Evolutionary conservation across 2,113 vertebrate genomes (phyloP).

Genomic region (Callocephalon fimbriatum): DNA sequence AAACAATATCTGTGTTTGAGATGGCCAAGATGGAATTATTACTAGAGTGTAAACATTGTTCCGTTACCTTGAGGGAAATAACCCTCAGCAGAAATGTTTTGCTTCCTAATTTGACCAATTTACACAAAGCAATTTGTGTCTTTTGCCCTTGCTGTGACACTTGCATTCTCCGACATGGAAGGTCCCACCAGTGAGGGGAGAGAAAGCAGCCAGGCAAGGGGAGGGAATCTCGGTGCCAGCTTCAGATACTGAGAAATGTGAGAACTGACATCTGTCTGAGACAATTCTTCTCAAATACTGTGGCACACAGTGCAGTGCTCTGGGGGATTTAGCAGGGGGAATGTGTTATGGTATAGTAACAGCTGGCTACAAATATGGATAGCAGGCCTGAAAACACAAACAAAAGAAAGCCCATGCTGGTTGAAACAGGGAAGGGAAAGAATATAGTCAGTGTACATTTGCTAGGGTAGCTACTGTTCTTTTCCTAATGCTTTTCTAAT

Average conservation of each 20-base stretch:
- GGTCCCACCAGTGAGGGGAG: background rate
- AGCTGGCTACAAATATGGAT: background rate
- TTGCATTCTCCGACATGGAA: background rate
- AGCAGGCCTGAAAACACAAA: background rate
- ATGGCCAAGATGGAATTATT: background rate
- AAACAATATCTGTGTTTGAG: background rate
- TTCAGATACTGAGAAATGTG: background rate
- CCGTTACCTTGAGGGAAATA: slow-evolving; percentile 22
- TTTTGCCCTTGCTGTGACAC: slow-evolving; percentile 1
- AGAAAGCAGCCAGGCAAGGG: background rate
- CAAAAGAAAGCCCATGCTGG: background rate
- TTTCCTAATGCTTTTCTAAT: background rate
- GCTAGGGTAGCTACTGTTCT: background rate
- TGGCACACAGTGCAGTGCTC: background rate
- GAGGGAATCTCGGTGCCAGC: background rate
- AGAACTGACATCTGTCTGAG: slow-evolving; percentile 9
- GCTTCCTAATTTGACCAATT: slow-evolving; percentile 44
- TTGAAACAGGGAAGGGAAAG: background rate
- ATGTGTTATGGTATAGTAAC: background rate
- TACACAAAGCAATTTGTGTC: background rate
- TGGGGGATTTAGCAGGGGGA: background rate
- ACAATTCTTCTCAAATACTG: background rate
- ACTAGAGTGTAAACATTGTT: background rate
- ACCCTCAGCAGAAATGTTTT: background rate
- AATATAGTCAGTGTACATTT: background rate